These are phyloP conservation scores for Aspidiotus destructor DNA, from an alignment of 2,888 invertebrate species.

Conservation along the genomic window DNA sequence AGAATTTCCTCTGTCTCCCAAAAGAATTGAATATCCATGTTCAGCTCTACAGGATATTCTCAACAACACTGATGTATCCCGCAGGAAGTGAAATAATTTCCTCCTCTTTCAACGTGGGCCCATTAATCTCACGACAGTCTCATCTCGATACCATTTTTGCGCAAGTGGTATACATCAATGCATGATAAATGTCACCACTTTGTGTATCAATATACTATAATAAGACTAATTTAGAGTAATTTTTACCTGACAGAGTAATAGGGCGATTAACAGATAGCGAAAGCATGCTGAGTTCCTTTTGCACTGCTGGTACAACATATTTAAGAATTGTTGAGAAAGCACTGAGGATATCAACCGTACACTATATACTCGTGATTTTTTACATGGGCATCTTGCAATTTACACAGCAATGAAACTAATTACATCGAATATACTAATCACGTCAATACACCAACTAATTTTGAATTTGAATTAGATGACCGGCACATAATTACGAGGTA, in stretches of 20 bases:
- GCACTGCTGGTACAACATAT: neutral
- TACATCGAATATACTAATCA: neutral
- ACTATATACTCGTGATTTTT: neutral
- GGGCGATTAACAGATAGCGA: neutral
- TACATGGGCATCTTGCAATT: neutral
- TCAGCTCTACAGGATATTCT: too few relatives aligned
- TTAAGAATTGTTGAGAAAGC: neutral
- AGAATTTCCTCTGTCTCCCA: too few relatives aligned
- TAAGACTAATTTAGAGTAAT: neutral
- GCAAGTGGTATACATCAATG: too few relatives aligned
- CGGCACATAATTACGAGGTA: neutral
- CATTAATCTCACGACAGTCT: too few relatives aligned
- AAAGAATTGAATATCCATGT: too few relatives aligned
- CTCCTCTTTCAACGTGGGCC: too few relatives aligned
- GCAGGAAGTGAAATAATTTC: too few relatives aligned
- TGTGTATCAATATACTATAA: too few relatives aligned
- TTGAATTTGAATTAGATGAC: neutral
- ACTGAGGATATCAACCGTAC: neutral
- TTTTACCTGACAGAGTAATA: constrained; percentile 2
- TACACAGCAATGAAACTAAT: neutral
- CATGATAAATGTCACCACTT: too few relatives aligned
- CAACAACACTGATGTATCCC: too few relatives aligned
- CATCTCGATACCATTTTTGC: too few relatives aligned
- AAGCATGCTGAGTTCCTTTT: constrained; percentile 1
- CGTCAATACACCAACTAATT: constrained; percentile 1